A percentile compares a stretch with the other conserved stretches of the same genome.
Evolutionary conservation across 2,888 invertebrate species (phyloP).

Genomic region (Margaritifera margaritifera): DNA sequence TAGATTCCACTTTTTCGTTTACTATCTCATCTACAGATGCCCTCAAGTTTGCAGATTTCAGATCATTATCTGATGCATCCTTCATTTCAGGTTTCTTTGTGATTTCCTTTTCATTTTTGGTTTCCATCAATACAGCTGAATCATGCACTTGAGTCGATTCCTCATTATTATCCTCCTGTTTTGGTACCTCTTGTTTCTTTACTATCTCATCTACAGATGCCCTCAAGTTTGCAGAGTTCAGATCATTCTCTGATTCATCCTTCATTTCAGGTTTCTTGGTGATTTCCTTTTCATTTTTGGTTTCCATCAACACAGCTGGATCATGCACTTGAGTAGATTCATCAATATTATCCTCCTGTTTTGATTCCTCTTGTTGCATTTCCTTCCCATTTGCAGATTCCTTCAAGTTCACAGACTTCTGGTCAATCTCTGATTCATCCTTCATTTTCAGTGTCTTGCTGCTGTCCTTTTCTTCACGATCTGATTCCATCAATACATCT

Average conservation of each 20-base stretch:
- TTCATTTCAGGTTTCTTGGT: constrained; percentile 9
- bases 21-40: too few relatives aligned
- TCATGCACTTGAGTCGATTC: too few relatives aligned
- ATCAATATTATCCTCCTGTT: neutral
- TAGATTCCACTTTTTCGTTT: too few relatives aligned
- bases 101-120: too few relatives aligned
- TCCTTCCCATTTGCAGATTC: neutral
- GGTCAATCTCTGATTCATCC: too few relatives aligned
- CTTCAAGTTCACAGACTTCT: too few relatives aligned
- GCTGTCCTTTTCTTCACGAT: neutral
- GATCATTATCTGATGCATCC: too few relatives aligned
- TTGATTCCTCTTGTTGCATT: neutral
- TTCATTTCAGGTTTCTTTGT: too few relatives aligned
- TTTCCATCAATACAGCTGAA: too few relatives aligned
- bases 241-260: constrained; percentile 15
- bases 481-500: constrained; percentile 6
- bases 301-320: neutral
- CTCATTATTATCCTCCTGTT: too few relatives aligned
- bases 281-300: neutral
- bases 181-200: neutral
- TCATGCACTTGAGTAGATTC: too few relatives aligned
- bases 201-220: constrained; percentile 1
- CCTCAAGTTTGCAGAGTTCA: neutral
- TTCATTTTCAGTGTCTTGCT: neutral
- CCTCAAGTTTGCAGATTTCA: too few relatives aligned